Evolutionary conservation across 1,140 invertebrate genomes (phyloP).

Genomic region (Pissodes strobi): DNA sequence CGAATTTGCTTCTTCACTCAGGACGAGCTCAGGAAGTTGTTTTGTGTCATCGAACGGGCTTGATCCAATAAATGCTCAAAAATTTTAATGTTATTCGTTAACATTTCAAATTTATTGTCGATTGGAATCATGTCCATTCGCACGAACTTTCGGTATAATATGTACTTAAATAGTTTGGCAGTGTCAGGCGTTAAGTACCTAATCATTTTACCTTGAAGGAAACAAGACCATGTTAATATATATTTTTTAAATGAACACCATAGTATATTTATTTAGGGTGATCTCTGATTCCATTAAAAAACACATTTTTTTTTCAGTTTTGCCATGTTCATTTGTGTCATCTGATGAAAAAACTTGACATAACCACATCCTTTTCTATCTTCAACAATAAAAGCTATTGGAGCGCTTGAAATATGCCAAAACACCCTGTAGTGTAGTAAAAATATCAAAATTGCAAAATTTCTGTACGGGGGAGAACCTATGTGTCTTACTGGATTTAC

Average conservation of each 20-base stretch:
- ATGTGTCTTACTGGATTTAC: too few species aligned
- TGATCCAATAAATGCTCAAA: conserved; percentile 3
- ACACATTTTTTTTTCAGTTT: too few species aligned
- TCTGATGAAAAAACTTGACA: too few species aligned
- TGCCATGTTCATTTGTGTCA: too few species aligned
- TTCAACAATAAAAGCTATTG: too few species aligned
- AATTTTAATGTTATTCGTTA: not conserved
- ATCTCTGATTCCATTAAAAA: too few species aligned
- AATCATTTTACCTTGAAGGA: too few species aligned
- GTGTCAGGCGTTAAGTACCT: conserved; percentile 22
- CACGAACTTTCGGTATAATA: conserved; percentile 1
- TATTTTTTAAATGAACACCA: not conserved
- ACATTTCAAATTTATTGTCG: not conserved
- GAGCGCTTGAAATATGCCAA: too few species aligned
- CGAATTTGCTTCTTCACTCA: conserved; percentile 17
- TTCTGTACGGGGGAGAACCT: too few species aligned
- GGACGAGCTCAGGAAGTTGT: conserved; percentile 30
- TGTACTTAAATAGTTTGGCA: conserved; percentile 13
- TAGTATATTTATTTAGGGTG: not conserved
- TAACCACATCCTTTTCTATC: too few species aligned
- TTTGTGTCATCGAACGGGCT: conserved; percentile 12
- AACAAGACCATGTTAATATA: conserved; percentile 1
- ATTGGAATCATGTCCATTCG: conserved; percentile 1
- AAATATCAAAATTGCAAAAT: too few species aligned
- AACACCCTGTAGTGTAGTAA: too few species aligned